Evolutionary conservation across 1,140 invertebrate genomes (phyloP).

Genomic region (Zaprionus tsacasi): DNA sequence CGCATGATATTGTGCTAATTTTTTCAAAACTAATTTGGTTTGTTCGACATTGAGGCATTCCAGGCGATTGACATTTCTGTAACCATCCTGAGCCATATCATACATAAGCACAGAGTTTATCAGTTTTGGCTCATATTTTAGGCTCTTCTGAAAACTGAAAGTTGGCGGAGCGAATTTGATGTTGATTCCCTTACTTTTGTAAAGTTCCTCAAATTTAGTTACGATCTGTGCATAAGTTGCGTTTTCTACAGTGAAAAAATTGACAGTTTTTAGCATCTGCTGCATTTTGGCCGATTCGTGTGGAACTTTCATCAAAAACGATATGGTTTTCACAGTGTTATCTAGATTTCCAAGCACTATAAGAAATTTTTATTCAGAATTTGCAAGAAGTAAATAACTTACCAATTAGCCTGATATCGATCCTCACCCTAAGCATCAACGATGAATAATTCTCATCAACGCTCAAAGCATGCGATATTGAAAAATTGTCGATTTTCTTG

Average conservation of each 20-base stretch:
- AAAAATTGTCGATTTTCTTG: constrained; percentile 67
- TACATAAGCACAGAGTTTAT: constrained; percentile 82
- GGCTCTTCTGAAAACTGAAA: constrained; percentile 46
- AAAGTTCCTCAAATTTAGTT: constrained; percentile 62
- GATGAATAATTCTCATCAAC: constrained; percentile 76
- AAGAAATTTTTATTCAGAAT: background rate
- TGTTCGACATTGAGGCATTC: constrained; percentile 85
- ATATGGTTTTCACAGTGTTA: constrained; percentile 45
- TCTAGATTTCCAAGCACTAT: constrained; percentile 36
- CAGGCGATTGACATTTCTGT: constrained; percentile 85
- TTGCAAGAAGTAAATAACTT: constrained; percentile 2
- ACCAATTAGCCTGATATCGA: constrained; percentile 70
- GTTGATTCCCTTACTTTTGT: constrained; percentile 49
- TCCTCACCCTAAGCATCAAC: constrained; percentile 64
- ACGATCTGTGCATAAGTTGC: constrained; percentile 58
- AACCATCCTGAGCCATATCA: constrained; percentile 85
- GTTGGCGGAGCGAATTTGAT: constrained; percentile 58
- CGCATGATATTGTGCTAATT: constrained; percentile 86
- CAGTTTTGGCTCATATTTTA: constrained; percentile 52
- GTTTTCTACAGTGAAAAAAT: constrained; percentile 70
- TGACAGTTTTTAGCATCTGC: constrained; percentile 62
- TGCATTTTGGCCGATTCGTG: constrained; percentile 69
- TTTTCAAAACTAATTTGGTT: constrained; percentile 84
- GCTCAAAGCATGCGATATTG: constrained; percentile 47
- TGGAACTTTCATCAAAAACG: constrained; percentile 73